These are phyloP conservation scores for Lagodon rhomboides DNA, from an alignment of 2,797 vertebrate species.

Conservation along the genomic window DNA sequence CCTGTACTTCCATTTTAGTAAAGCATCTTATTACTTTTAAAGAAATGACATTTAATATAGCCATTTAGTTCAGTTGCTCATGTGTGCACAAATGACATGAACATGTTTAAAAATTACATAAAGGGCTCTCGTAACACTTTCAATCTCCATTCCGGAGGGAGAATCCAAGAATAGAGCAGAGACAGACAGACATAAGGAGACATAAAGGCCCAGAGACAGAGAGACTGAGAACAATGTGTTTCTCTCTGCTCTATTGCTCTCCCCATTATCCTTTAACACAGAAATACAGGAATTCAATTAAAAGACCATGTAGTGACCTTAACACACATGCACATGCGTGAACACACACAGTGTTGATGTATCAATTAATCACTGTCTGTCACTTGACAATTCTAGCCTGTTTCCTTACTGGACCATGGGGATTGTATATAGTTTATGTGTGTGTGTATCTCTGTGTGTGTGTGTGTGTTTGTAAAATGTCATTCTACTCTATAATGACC, in stretches of 20 bases:
- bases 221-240: slow-evolving; percentile 64
- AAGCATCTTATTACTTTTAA: background rate
- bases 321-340: slow-evolving; percentile 66
- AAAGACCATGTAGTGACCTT: slow-evolving; percentile 84
- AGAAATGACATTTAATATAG: slow-evolving; percentile 7
- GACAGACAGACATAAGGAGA: slow-evolving; percentile 40
- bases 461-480: slow-evolving; percentile 40
- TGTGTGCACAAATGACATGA: slow-evolving; percentile 6
- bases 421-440: slow-evolving; percentile 36
- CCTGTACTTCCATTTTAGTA: background rate
- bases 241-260: slow-evolving; percentile 72
- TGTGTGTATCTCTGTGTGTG: slow-evolving; percentile 20
- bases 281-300: slow-evolving; percentile 83
- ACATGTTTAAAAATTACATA: slow-evolving; percentile 47
- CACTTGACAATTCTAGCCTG: slow-evolving; percentile 68
- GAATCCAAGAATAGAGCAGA: slow-evolving; percentile 36
- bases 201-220: slow-evolving; percentile 50
- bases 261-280: slow-evolving; percentile 76
- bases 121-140: slow-evolving; percentile 14
- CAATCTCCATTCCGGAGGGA: slow-evolving; percentile 22
- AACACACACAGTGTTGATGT: slow-evolving; percentile 63
- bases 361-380: slow-evolving; percentile 83
- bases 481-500: slow-evolving; percentile 46
- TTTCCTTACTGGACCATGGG: slow-evolving; percentile 62
- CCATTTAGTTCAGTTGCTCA: slow-evolving; percentile 44